phyloP scores from a whole-genome alignment of 2,888 invertebrate species.

The Sesia apiformis region DNA sequence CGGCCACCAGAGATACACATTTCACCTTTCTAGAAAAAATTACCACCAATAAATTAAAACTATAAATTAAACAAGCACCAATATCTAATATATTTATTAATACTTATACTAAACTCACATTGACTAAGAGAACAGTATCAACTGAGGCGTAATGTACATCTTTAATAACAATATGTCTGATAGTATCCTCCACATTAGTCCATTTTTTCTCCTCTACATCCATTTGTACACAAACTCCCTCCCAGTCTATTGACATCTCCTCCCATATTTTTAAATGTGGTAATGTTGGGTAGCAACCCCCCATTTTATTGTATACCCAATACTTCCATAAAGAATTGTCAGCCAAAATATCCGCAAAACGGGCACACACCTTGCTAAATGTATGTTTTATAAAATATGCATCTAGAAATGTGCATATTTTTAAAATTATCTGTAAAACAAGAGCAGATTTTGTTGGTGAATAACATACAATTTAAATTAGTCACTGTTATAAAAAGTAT shows the following conservation, averaged over 20 bases:
- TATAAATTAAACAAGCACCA: not conserved
- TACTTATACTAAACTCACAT: constrained; percentile 46
- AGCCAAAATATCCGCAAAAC: constrained; percentile 70
- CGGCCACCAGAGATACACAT: constrained; percentile 75
- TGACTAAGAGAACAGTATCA: constrained; percentile 71
- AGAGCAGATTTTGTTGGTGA: too few relatives aligned
- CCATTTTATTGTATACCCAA: constrained; percentile 59
- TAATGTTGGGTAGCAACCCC: constrained; percentile 42
- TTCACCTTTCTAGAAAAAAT: constrained; percentile 47
- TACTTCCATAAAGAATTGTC: constrained; percentile 74
- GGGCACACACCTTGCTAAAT: constrained; percentile 69
- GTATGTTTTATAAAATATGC: constrained; percentile 68
- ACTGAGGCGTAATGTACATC: constrained; percentile 75
- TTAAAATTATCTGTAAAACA: constrained; percentile 70
- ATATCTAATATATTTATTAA: not conserved
- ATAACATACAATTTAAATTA: not conserved
- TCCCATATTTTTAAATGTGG: constrained; percentile 47
- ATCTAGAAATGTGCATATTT: constrained; percentile 76
- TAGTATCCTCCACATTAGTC: constrained; percentile 55
- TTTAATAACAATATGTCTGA: constrained; percentile 62
- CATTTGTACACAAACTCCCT: constrained; percentile 74
- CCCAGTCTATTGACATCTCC: constrained; percentile 66
- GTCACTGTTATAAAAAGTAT: not conserved
- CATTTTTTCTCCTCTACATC: constrained; percentile 74
- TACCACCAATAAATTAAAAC: not conserved